phyloP scores from a whole-genome alignment of 1,140 invertebrate species.

The Eriosoma lanigerum region DNA sequence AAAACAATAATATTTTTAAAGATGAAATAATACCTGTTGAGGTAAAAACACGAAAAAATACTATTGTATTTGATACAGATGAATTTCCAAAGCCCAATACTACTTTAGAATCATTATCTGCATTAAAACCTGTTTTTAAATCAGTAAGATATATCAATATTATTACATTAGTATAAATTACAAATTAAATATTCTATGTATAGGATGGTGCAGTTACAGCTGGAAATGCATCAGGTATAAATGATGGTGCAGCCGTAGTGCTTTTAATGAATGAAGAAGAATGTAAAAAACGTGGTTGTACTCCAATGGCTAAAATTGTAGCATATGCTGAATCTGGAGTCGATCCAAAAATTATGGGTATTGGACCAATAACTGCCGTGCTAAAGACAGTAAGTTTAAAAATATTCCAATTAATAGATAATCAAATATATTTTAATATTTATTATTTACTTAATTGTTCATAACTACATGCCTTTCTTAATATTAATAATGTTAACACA shows the following conservation, averaged over 20 bases:
- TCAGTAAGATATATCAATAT: conserved; percentile 59
- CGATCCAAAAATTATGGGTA: conserved; percentile 77
- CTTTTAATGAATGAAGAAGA: conserved; percentile 68
- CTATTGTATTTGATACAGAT: conserved; percentile 62
- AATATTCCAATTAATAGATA: not conserved
- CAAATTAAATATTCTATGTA: not conserved
- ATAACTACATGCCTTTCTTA: not conserved
- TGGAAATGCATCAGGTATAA: conserved; percentile 79
- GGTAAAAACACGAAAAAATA: conserved; percentile 62
- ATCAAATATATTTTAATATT: not conserved
- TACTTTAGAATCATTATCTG: conserved; percentile 64
- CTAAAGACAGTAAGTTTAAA: conserved; percentile 64
- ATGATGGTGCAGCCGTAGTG: conserved; percentile 84
- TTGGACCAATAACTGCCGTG: conserved; percentile 72
- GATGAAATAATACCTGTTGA: conserved; percentile 71
- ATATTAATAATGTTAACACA: not conserved
- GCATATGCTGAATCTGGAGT: conserved; percentile 68
- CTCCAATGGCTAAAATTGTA: conserved; percentile 68
- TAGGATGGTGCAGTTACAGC: conserved; percentile 72
- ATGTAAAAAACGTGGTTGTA: conserved; percentile 61
- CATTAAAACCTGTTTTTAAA: conserved; percentile 68
- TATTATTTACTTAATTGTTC: too few relatives aligned
- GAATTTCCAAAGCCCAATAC: conserved; percentile 70
- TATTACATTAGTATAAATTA: not conserved
- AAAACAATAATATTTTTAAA: conserved; percentile 68